These are phyloP conservation scores for Cyrtorhinus lividipennis DNA, from an alignment of 1,140 invertebrate genomes.

Conservation along the genomic window DNA sequence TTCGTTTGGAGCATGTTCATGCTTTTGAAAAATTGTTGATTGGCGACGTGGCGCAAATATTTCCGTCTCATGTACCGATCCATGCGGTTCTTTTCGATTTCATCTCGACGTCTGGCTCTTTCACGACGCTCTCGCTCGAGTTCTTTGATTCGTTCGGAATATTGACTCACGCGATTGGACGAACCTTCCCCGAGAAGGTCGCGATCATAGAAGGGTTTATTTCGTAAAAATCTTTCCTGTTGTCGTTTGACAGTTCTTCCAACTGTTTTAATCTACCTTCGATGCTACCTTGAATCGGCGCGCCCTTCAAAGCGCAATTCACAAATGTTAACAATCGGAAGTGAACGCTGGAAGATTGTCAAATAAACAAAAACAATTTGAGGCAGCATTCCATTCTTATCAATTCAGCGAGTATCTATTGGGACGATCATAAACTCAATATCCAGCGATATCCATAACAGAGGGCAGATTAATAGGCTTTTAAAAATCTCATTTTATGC, in stretches of 20 bases:
- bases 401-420: too few species aligned
- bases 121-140: constrained; percentile 31
- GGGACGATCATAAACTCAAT: too few species aligned
- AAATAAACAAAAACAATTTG: too few species aligned
- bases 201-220: too few species aligned
- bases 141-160: constrained; percentile 3
- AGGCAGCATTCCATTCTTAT: too few species aligned
- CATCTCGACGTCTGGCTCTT: constrained; percentile 45
- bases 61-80: constrained; percentile 47
- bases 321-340: too few species aligned
- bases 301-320: neutral
- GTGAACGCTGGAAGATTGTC: too few species aligned
- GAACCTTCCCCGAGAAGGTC: neutral
- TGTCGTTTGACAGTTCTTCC: neutral
- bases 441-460: too few species aligned
- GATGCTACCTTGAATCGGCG: constrained; percentile 3
- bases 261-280: constrained; percentile 7
- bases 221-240: constrained; percentile 5
- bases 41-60: constrained; percentile 49
- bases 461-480: too few species aligned
- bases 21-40: constrained; percentile 59
- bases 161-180: neutral
- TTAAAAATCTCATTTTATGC: too few species aligned
- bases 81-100: constrained; percentile 48
- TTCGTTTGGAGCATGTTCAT: constrained; percentile 60